A percentile compares a stretch with the other conserved stretches of the same genome.
Evolutionary conservation across 2,113 vertebrate species (phyloP).

Genomic region (Elephantulus edwardii): DNA sequence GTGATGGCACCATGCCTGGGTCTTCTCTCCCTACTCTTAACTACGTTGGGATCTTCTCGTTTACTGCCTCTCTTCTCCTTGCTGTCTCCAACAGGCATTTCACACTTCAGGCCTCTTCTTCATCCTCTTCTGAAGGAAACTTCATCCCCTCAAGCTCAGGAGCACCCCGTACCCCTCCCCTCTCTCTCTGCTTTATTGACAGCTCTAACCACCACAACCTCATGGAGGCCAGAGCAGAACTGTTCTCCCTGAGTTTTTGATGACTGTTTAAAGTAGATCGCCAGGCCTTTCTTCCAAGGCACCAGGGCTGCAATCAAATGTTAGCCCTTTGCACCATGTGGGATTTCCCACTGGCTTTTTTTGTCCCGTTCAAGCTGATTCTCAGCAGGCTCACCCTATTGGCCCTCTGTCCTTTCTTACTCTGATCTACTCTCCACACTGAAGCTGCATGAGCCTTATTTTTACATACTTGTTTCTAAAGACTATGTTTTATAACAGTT

Average conservation of each 20-base stretch:
- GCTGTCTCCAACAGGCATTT: not conserved
- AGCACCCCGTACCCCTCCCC: not conserved
- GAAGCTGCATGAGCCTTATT: not conserved
- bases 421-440: not conserved
- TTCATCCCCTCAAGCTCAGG: not conserved
- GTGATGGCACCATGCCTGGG: fast-evolving
- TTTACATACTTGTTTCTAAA: not conserved
- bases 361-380: not conserved
- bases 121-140: not conserved
- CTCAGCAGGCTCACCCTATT: fast-evolving
- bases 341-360: not conserved
- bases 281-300: not conserved
- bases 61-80: not conserved
- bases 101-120: not conserved
- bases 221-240: not conserved
- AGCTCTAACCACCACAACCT: not conserved
- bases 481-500: not conserved
- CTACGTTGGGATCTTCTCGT: not conserved
- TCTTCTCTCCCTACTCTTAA: not conserved
- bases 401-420: not conserved
- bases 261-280: not conserved
- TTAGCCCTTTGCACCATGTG: not conserved
- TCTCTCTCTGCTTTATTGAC: not conserved
- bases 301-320: not conserved
- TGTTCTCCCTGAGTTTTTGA: not conserved